Evolutionary conservation across 2,113 vertebrate species (phyloP), one percentile per base, ranked within the genome.

Genomic region (Odontophorus gujanensis): DNA sequence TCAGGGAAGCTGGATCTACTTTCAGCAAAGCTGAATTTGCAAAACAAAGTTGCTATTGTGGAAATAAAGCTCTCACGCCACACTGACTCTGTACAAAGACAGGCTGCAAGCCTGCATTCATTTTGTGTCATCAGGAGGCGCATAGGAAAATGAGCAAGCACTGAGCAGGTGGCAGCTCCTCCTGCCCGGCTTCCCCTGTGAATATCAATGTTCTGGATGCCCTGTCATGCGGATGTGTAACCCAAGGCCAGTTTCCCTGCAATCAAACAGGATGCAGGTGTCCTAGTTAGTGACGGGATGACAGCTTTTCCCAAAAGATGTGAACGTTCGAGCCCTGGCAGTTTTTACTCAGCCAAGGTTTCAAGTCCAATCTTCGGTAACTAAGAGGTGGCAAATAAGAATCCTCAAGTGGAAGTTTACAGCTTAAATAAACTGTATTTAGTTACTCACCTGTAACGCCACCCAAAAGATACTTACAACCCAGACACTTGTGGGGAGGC

Each of bases 21-120:
- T 77, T 26, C 68, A 66, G 59, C 77, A 61, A 48, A 74, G 86
- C 80, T 55, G 77, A 71, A 90, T 93, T 86, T 95, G 91, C 89
- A 75, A 81, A 89, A 90, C 83, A 81, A 75, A 89, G 96, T 89
- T 81, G 67, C 91, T 72, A 20, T 84, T 86, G 89, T 79, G 74
- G 69, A 85, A 55, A 28, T 43, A 40, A 84, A 67, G 69, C 74
- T 66, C 90, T 94, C 74, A 36, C 11, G 24, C 77, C 73, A 62
- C 1, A 6, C 82, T 62, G 92, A 38, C 68, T 32, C 76, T 51
- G 45, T 73, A 92, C 84, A 92, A 95, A 92, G 81, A 6, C 83
- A 16, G 68, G 48, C 91, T 81, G 71, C 3, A 22, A 72, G 72
- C 62, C 82, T 50, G 83, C 34, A 12, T 87, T 65, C 38, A 57